Base-by-base conservation (phyloP, 2,113 vertebrate species). In the Lophochroa leadbeateri region DNA sequence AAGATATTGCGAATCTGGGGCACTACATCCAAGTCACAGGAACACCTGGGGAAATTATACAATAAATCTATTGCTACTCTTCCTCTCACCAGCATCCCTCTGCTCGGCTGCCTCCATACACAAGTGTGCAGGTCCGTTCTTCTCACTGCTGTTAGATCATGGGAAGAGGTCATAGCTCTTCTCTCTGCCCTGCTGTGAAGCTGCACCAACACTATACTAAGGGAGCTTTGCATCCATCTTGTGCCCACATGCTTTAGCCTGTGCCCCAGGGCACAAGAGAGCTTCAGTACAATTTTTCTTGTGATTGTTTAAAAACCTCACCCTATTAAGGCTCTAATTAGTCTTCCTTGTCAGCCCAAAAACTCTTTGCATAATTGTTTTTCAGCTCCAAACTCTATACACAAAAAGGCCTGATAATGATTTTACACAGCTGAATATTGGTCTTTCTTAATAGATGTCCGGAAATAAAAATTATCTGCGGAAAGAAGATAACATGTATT, bases 81-180 rank as follows among this genome's bases (percentile, higher is more conserved):
- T 83, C 43, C 7, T 71, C 57, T 74, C 5, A 17, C 25, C 60
- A 46, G 7, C 8, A 57, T 10, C 10, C 28, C 11, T 19, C 10
- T 11, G 31, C 63, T 11, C 1, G 1, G 5, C 21, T 33, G 47
- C 50, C 29, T 74, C 49, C n/a, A 2, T 0, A 41, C 3, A 15
- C 21, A 2, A 24, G 11, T 17, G 21, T 3, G 16, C 43, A 52
- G 14, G 25, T 41, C 60, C 17, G 28, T 13, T 46, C 21, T 52
- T 50, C 41, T 63, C 37, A 5, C 41, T 31, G 47, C 27, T 53
- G 29, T 18, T 11, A 9, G 15, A 3, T 10, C 4, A 1, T 0
- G 1, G 47, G 47, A 8, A 37, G 61, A 74, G 17, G 16, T 63
- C 3, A 0, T 14, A n/a, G 41, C 60, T 55, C 27, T 37, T 35